A percentile compares a stretch with the other conserved stretches of the same genome.
phyloP scores from a whole-genome alignment of 2,113 vertebrate species.

The Nansenia antarctica region DNA sequence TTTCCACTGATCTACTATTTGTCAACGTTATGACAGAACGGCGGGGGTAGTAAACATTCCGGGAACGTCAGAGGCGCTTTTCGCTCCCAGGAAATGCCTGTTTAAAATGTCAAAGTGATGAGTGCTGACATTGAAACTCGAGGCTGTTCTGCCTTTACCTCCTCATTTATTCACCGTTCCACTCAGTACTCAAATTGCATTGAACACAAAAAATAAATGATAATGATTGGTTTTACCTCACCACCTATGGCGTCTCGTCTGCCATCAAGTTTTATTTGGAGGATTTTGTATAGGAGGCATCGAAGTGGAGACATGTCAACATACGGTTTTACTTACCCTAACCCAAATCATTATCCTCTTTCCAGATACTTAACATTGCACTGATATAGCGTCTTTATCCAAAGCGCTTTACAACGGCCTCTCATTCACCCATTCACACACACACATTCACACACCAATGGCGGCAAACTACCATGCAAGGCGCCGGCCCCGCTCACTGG shows the following conservation, averaged over 20 bases:
- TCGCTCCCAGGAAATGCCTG: slow-evolving; percentile 22
- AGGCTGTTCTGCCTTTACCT: background rate
- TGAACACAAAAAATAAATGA: background rate
- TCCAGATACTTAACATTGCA: background rate
- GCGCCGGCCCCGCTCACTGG: no score
- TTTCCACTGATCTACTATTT: background rate
- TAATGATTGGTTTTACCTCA: slow-evolving; percentile 1
- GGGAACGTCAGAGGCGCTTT: slow-evolving; percentile 11
- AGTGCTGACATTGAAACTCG: background rate
- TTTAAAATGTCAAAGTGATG: slow-evolving; percentile 21
- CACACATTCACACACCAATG: no score
- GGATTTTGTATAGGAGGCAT: slow-evolving; percentile 17
- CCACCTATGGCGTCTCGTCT: background rate
- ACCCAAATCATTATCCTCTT: background rate
- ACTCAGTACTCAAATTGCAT: slow-evolving; percentile 4
- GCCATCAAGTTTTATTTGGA: slow-evolving; percentile 18
- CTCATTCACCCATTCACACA: no score
- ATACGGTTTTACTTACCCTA: background rate
- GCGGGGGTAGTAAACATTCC: slow-evolving; percentile 31
- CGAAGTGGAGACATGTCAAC: background rate
- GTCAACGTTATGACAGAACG: background rate
- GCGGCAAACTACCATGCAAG: no score
- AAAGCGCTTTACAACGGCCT: no score
- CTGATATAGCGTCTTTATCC: no score
- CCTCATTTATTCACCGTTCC: background rate